A percentile compares a stretch with the other conserved stretches of the same genome.
Evolutionary conservation across 2,888 invertebrate genomes (phyloP).

Genomic region (Morpho achilles): DNA sequence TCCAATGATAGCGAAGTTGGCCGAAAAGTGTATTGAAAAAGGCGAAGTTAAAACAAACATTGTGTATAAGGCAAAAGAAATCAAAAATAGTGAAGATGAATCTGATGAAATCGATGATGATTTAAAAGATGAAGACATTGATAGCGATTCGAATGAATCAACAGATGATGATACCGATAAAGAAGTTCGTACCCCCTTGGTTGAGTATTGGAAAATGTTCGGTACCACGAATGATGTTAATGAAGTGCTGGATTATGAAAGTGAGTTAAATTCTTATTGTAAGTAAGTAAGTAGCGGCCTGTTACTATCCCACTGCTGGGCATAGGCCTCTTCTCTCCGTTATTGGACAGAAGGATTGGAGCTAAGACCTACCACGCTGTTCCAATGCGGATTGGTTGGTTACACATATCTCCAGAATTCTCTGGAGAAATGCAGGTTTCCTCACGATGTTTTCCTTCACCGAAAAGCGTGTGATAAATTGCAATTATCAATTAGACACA

Average conservation of each 20-base stretch:
- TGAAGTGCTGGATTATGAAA: conserved; percentile 55
- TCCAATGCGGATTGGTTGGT: too few relatives aligned
- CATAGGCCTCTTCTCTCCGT: background rate
- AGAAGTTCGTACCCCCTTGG: conserved; percentile 26
- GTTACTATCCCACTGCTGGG: background rate
- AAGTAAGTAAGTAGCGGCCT: background rate
- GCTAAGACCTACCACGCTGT: too few relatives aligned
- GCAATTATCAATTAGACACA: too few relatives aligned
- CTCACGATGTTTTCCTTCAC: too few relatives aligned
- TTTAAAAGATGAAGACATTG: background rate
- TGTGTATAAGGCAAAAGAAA: background rate
- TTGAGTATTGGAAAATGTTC: conserved; percentile 48
- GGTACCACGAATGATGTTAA: conserved; percentile 61
- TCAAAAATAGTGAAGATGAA: conserved; percentile 3
- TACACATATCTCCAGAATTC: too few relatives aligned
- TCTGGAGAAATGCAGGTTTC: too few relatives aligned
- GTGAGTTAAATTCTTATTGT: conserved; percentile 38
- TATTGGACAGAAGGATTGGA: too few relatives aligned
- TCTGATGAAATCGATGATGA: background rate
- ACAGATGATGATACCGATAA: conserved; percentile 20
- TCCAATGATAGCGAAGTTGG: conserved; percentile 34
- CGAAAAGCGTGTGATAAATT: too few relatives aligned
- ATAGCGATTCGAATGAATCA: background rate
- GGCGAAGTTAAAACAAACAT: background rate
- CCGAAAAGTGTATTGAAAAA: conserved; percentile 35